Conservation (phyloP, 1,140 invertebrate species). For the Eumeta japonica region DNA sequence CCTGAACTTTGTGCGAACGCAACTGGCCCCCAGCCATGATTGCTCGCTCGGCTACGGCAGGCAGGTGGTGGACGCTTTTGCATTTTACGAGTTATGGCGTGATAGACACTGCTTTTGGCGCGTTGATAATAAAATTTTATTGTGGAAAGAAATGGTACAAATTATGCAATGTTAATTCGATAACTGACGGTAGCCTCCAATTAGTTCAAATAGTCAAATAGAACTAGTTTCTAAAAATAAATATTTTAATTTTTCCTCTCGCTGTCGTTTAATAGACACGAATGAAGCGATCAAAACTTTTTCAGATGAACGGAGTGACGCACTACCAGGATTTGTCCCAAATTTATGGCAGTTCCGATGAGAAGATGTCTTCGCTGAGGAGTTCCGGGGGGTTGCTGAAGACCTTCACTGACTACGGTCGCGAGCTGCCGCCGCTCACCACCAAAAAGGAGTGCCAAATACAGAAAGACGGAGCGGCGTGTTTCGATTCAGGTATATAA, state of each 20-base stretch:
- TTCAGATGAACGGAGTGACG: slow-evolving; percentile 73
- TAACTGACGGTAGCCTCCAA: too few relatives aligned
- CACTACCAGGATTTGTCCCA: slow-evolving; percentile 72
- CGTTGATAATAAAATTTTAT: too few relatives aligned
- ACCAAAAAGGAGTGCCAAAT: slow-evolving; percentile 58
- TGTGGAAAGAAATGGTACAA: too few relatives aligned
- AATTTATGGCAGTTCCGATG: slow-evolving; percentile 68
- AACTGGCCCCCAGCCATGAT: slow-evolving; percentile 63
- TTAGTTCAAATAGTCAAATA: too few relatives aligned
- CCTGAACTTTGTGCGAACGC: slow-evolving; percentile 69
- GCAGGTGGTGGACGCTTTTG: slow-evolving; percentile 55
- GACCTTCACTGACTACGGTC: slow-evolving; percentile 61
- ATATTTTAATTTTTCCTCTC: too few relatives aligned
- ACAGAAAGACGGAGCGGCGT: slow-evolving; percentile 57
- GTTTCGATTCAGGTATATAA: slow-evolving; percentile 58
- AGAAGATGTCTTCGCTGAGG: slow-evolving; percentile 56
- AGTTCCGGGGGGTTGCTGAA: slow-evolving; percentile 60
- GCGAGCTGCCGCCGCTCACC: slow-evolving; percentile 60
- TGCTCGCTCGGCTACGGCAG: slow-evolving; percentile 69
- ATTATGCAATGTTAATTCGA: too few relatives aligned
- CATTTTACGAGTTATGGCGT: background rate
- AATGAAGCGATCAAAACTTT: slow-evolving; percentile 5
- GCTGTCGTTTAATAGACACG: too few relatives aligned
- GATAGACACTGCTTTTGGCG: background rate
- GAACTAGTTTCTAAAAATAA: too few relatives aligned